These are phyloP conservation scores for Lynx canadensis DNA, from an alignment of 2,113 vertebrate genomes.

Conservation along the genomic window DNA sequence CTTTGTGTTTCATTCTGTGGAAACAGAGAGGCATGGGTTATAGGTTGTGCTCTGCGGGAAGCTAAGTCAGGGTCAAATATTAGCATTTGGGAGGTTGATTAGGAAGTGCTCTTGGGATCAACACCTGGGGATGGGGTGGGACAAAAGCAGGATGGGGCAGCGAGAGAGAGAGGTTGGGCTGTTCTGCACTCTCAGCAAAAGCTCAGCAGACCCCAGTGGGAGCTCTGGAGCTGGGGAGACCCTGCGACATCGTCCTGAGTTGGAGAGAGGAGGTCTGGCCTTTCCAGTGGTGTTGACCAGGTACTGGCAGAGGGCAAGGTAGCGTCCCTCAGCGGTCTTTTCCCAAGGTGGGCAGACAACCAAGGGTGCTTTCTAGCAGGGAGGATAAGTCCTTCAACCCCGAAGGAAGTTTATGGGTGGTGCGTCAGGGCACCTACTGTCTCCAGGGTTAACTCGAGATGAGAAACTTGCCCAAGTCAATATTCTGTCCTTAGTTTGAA, in stretches of 20 bases:
- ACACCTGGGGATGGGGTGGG: not conserved
- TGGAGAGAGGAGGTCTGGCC: not conserved
- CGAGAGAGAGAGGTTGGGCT: not conserved
- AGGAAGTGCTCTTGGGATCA: not conserved
- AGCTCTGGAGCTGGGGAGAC: not conserved
- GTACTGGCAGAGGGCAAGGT: not conserved
- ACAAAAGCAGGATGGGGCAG: not conserved
- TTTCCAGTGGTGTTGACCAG: not conserved
- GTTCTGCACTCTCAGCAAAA: not conserved
- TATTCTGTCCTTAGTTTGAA: not conserved
- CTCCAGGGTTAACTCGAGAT: not conserved
- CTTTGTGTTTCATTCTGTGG: conserved; percentile 6
- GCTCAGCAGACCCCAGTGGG: not conserved
- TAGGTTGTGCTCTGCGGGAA: not conserved
- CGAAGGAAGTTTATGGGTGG: not conserved
- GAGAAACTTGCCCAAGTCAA: not conserved
- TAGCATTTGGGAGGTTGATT: not conserved
- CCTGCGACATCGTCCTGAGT: not conserved
- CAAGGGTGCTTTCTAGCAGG: not conserved
- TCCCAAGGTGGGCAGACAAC: not conserved
- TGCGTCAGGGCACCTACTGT: not conserved
- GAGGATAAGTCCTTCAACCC: not conserved
- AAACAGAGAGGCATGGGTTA: not conserved
- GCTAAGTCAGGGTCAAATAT: not conserved
- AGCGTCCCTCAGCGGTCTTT: not conserved